Evolutionary conservation across 2,113 vertebrate species (phyloP).

Genomic region (Phocoena phocoena): DNA sequence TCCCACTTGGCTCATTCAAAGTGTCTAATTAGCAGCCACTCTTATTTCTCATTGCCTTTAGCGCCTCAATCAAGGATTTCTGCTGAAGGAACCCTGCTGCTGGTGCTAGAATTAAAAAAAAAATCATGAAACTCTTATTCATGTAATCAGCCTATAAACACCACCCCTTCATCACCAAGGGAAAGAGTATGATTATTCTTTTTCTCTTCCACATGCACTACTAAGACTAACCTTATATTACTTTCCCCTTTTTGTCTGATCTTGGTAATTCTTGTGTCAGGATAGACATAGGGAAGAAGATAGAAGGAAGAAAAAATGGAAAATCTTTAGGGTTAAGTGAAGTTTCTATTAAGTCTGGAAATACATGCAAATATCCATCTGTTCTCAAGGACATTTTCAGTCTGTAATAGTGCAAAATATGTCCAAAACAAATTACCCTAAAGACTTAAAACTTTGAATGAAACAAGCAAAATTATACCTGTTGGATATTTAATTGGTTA

Average conservation of each 20-base stretch:
- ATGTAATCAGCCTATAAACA: conserved; percentile 73
- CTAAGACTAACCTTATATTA: not conserved
- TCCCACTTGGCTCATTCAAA: conserved; percentile 40
- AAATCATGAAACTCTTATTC: conserved; percentile 70
- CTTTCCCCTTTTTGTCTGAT: not conserved
- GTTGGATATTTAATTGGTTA: not conserved
- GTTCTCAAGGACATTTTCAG: not conserved
- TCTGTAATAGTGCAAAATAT: not conserved
- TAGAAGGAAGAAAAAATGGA: not conserved
- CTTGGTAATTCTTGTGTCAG: not conserved
- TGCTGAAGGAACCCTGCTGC: conserved; percentile 76
- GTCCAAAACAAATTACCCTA: not conserved
- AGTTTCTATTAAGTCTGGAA: not conserved
- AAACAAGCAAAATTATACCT: not conserved
- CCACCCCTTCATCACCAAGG: conserved; percentile 48
- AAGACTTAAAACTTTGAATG: not conserved
- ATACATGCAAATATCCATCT: not conserved
- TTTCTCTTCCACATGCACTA: not conserved
- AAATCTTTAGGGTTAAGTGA: not conserved
- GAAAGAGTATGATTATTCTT: not conserved
- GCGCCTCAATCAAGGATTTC: conserved; percentile 77
- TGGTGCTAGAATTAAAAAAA: conserved; percentile 69
- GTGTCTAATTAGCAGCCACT: conserved; percentile 76
- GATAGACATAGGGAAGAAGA: not conserved
- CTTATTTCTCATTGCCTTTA: conserved; percentile 70